A percentile compares a stretch with the other conserved stretches of the same genome.
Evolutionary conservation across 2,797 vertebrate species (phyloP).

Genomic region (Ceryle rudis): DNA sequence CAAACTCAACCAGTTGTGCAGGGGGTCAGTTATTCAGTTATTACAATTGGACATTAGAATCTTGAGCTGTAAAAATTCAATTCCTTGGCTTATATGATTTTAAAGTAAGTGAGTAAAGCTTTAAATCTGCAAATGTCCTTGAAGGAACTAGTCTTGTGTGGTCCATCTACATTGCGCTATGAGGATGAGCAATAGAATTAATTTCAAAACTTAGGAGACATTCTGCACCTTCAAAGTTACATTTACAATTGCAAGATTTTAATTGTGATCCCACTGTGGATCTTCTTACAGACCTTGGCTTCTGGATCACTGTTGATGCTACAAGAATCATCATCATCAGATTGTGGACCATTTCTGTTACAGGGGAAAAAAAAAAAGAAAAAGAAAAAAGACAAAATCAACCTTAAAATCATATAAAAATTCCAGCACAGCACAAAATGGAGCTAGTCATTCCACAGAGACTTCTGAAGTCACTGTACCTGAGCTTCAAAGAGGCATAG

Average conservation of each 20-base stretch:
- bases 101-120: background rate
- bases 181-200: background rate
- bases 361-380: background rate
- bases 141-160: background rate
- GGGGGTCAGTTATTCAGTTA: background rate
- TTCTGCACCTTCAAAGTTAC: background rate
- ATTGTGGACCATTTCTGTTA: constrained; percentile 85
- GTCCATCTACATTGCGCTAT: background rate
- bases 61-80: background rate
- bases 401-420: background rate
- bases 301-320: constrained; percentile 90
- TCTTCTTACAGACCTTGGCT: constrained; percentile 86
- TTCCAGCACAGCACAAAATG: background rate
- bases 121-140: background rate
- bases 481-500: constrained; percentile 94
- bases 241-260: background rate
- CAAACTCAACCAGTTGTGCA: background rate
- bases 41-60: background rate
- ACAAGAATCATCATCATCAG: constrained; percentile 91
- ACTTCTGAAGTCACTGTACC: constrained; percentile 77
- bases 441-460: background rate
- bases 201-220: background rate
- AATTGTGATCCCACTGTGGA: background rate
- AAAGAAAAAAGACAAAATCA: background rate
- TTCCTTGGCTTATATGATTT: background rate